Evolutionary conservation across 2,113 vertebrate genomes (phyloP).

Genomic region (Pardalotus punctatus): DNA sequence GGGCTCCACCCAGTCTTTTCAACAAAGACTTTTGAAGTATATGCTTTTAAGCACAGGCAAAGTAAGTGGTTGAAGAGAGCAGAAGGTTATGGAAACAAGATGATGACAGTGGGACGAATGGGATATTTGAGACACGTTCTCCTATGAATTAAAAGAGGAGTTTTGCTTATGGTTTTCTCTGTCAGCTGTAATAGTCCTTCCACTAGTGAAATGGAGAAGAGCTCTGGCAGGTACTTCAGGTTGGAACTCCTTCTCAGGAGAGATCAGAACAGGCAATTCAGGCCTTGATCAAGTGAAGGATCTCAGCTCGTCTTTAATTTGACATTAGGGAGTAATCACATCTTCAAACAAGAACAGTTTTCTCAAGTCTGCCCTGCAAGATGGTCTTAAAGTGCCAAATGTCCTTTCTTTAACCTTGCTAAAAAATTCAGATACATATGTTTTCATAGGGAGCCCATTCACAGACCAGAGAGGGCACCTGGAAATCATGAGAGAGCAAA

Average conservation of each 20-base stretch:
- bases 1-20: not conserved
- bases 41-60: not conserved
- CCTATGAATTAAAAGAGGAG: not conserved
- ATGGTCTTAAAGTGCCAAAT: not conserved
- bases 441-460: not conserved
- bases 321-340: not conserved
- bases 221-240: not conserved
- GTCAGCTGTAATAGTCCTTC: not conserved
- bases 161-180: not conserved
- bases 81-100: not conserved
- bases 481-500: not conserved
- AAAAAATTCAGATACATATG: not conserved
- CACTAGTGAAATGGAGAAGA: not conserved
- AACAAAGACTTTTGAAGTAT: not conserved
- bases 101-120: not conserved
- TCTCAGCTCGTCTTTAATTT: not conserved
- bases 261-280: not conserved
- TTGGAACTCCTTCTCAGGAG: not conserved
- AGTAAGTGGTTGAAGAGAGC: not conserved
- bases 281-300: not conserved
- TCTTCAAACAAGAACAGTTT: conserved; percentile 10
- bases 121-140: not conserved
- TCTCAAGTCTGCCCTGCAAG: not conserved
- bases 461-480: not conserved
- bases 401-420: not conserved